Evolutionary conservation across 2,888 invertebrate genomes (phyloP).

Genomic region (Xestia sexstrigata): DNA sequence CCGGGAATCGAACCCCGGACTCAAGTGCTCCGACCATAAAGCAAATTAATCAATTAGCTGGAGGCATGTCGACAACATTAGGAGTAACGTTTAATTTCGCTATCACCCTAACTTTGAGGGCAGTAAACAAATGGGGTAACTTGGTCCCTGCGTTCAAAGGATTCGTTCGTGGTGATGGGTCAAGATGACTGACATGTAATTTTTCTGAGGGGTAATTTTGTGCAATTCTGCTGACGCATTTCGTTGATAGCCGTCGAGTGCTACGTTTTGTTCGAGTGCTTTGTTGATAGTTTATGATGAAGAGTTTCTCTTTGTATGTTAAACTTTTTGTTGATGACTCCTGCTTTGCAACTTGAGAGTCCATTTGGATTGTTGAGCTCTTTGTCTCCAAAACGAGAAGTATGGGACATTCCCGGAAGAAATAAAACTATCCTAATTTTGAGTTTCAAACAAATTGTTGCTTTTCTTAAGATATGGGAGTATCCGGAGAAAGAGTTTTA

Average conservation of each 20-base stretch:
- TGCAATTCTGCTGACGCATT: constrained; percentile 89
- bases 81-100: constrained; percentile 88
- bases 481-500: not conserved
- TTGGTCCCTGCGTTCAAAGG: constrained; percentile 62
- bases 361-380: not conserved
- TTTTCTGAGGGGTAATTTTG: constrained; percentile 83
- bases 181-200: constrained; percentile 72
- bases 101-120: constrained; percentile 78
- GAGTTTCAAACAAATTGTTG: not conserved
- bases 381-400: not conserved
- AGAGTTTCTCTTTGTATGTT: constrained; percentile 73
- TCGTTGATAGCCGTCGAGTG: constrained; percentile 83
- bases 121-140: constrained; percentile 70
- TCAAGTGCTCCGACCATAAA: constrained; percentile 89
- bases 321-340: constrained; percentile 61
- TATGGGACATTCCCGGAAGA: not conserved
- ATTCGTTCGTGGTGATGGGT: constrained; percentile 63
- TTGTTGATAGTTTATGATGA: constrained; percentile 87
- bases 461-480: not conserved
- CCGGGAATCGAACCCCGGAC: constrained; percentile 84
- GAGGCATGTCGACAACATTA: constrained; percentile 90
- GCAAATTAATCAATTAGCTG: constrained; percentile 91
- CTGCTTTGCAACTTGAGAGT: constrained; percentile 8
- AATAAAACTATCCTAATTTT: not conserved
- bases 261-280: constrained; percentile 78